These are phyloP conservation scores for Phyto melanocephala DNA, from an alignment of 2,888 invertebrate species.

Conservation along the genomic window DNA sequence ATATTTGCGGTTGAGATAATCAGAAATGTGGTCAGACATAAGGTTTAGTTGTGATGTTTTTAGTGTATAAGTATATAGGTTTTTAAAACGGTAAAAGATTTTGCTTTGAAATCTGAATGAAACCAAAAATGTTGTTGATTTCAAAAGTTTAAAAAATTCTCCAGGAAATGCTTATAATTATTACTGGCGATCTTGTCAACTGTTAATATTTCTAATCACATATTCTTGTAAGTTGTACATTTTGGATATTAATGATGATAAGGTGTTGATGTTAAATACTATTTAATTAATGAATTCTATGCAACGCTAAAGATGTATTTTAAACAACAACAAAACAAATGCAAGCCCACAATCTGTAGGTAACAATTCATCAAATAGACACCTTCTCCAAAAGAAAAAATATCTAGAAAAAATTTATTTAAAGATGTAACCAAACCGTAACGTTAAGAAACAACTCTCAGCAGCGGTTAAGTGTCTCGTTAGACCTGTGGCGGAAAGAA, in stretches of 20 bases:
- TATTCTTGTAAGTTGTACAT: neutral
- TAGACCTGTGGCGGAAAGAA: slow-evolving; percentile 65
- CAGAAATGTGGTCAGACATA: no score
- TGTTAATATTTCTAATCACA: neutral
- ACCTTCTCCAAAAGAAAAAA: slow-evolving; percentile 33
- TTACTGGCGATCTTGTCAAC: neutral
- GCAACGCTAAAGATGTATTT: slow-evolving; percentile 54
- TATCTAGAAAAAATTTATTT: slow-evolving; percentile 1
- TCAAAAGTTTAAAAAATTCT: no score
- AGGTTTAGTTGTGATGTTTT: no score
- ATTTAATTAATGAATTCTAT: slow-evolving; percentile 77
- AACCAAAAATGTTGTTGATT: no score
- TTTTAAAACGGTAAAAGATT: neutral
- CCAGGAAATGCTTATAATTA: neutral
- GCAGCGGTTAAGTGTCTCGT: slow-evolving; percentile 63
- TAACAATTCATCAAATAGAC: slow-evolving; percentile 67
- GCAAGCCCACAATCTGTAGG: slow-evolving; percentile 64
- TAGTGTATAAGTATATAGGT: no score
- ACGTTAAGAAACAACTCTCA: slow-evolving; percentile 43
- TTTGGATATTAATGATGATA: slow-evolving; percentile 74
- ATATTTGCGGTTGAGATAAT: no score
- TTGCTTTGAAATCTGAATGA: no score
- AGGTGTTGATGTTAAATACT: slow-evolving; percentile 78
- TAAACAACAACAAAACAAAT: slow-evolving; percentile 27
- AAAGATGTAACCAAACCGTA: slow-evolving; percentile 41